Percentiles rank a stretch among this genome's conserved stretches.
Evolutionary conservation across 2,797 vertebrate genomes (phyloP).

Genomic region (Sorex maritimensis): DNA sequence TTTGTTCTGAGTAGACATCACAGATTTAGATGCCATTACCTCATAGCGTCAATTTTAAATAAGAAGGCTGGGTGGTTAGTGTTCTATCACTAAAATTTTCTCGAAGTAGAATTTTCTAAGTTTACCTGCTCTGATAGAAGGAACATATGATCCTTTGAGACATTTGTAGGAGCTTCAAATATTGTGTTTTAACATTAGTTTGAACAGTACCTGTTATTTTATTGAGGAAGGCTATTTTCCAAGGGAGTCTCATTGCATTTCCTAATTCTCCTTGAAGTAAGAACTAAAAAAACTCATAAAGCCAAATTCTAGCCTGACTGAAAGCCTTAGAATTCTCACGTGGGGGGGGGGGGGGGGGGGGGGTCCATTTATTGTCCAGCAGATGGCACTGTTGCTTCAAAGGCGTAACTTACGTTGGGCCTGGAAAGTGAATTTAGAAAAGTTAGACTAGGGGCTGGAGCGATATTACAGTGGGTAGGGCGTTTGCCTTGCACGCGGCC

Average conservation of each 20-base stretch:
- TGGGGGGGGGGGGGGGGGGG: too few relatives aligned
- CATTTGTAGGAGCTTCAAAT: neutral
- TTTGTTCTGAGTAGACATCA: neutral
- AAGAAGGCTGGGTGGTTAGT: neutral
- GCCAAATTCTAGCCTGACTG: fast-evolving
- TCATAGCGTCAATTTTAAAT: neutral
- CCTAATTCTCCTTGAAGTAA: neutral
- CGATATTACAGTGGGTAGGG: too few relatives aligned
- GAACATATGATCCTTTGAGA: slow-evolving; percentile 40
- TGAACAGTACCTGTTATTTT: neutral
- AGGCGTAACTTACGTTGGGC: neutral
- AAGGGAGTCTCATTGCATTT: neutral
- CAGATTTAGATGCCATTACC: fast-evolving
- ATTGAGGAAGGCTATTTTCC: neutral
- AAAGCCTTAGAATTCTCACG: neutral
- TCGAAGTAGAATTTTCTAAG: neutral
- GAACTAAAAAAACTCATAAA: neutral
- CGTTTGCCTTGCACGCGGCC: too few relatives aligned
- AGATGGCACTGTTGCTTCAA: slow-evolving; percentile 84
- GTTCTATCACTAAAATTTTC: neutral
- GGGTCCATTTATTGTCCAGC: neutral
- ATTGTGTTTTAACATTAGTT: neutral
- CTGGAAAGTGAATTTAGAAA: neutral
- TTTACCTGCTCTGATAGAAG: slow-evolving; percentile 19
- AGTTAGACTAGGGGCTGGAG: too few relatives aligned